Conservation (phyloP, 2,888 invertebrate species). For the Mechanitis mazaeus region DNA sequence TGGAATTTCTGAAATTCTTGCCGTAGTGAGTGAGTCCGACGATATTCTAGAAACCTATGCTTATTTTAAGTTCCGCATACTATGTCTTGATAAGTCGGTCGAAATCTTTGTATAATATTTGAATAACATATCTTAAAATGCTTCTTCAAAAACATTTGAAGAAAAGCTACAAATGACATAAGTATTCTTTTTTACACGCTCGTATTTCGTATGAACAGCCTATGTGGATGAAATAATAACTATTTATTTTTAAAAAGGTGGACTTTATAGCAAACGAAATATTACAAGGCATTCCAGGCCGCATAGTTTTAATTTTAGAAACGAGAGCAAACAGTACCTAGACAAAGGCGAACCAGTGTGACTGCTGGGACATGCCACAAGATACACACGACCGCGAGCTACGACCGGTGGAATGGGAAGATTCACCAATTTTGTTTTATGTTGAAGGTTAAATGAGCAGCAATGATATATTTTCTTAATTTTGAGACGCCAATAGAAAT, state of each 20-base stretch:
- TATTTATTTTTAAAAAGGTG: constrained; percentile 24
- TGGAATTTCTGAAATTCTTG: no score
- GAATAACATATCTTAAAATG: no score
- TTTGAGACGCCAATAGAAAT: no score
- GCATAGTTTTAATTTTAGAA: constrained; percentile 75
- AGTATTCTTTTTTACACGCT: neutral
- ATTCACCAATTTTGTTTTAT: neutral
- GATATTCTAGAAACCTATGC: no score
- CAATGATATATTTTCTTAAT: neutral
- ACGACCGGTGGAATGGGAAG: neutral
- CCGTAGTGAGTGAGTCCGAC: no score
- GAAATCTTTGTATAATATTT: no score
- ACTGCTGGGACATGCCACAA: constrained; percentile 29
- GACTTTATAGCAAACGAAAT: constrained; percentile 42
- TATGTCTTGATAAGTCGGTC: no score
- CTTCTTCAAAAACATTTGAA: no score
- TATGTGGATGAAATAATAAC: constrained; percentile 12
- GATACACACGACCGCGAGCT: constrained; percentile 22
- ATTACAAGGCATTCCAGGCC: constrained; percentile 57
- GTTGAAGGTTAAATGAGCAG: neutral
- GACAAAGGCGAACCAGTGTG: constrained; percentile 61
- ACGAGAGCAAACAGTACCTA: constrained; percentile 67
- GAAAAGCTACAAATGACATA: neutral
- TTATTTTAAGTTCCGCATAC: no score
- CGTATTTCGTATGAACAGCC: no score